Conservation (phyloP, 2,113 vertebrate species). For the Artemisiospiza belli region DNA sequence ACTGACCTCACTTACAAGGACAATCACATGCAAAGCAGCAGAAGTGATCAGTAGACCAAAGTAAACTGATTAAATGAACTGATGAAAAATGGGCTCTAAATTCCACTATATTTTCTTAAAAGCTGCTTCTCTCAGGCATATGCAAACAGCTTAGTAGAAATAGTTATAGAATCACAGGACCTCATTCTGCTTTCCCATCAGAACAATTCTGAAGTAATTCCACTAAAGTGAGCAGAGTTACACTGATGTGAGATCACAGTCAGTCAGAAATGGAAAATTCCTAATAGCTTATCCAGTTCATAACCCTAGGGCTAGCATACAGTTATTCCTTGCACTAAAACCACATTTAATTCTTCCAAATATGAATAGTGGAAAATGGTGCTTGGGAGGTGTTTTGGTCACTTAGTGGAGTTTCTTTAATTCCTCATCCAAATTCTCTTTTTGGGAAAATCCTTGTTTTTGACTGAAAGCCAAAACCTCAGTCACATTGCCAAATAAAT, state of each 20-base stretch:
- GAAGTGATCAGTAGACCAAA: conserved; percentile 48
- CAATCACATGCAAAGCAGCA: conserved; percentile 40
- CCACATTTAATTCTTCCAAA: conserved; percentile 2
- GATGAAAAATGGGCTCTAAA: conserved; percentile 4
- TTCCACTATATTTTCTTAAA: conserved; percentile 43
- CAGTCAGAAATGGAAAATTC: conserved; percentile 64
- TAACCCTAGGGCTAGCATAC: conserved; percentile 25
- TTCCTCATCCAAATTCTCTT: neutral
- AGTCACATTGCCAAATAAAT: neutral
- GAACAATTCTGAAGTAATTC: conserved; percentile 49
- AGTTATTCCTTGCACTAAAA: conserved; percentile 24
- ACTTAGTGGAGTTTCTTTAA: neutral
- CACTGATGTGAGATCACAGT: conserved; percentile 58
- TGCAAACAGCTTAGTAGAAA: neutral
- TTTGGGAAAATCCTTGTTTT: conserved; percentile 6
- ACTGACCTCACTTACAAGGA: conserved; percentile 24
- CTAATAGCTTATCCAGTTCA: conserved; percentile 59
- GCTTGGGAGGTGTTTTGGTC: neutral
- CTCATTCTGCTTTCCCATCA: conserved; percentile 24
- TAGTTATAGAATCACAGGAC: conserved; percentile 46
- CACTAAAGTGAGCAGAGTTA: conserved; percentile 58
- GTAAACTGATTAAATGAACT: conserved; percentile 51
- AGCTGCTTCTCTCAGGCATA: neutral
- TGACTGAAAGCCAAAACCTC: conserved; percentile 13
- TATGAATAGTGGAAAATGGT: conserved; percentile 7